These are phyloP conservation scores for Criorhina ranunculi DNA, from an alignment of 2,888 invertebrate genomes.

Conservation along the genomic window DNA sequence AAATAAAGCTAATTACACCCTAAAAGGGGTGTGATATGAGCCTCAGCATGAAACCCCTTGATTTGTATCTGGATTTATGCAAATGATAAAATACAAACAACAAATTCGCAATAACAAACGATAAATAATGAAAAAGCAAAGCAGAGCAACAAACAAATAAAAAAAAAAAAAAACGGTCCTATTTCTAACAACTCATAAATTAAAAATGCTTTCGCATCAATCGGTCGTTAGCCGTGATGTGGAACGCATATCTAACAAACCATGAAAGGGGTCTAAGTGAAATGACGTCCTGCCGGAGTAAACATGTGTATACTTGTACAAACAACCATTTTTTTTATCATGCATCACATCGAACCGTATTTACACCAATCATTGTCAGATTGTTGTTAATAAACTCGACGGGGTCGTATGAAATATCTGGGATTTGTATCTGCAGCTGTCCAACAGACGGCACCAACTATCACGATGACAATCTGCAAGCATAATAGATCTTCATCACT, in stretches of 20 bases:
- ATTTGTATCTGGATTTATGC: conserved; percentile 18
- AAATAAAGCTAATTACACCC: conserved; percentile 32
- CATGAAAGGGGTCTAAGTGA: conserved; percentile 21
- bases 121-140: conserved; percentile 39
- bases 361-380: conserved; percentile 34
- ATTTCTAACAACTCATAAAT: conserved; percentile 36
- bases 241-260: conserved; percentile 32
- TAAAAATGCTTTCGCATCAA: conserved; percentile 26
- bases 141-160: too few species aligned
- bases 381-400: conserved; percentile 10
- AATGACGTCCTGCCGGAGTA: neutral
- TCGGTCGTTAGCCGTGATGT: conserved; percentile 17
- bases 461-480: conserved; percentile 7
- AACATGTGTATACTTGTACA: neutral
- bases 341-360: conserved; percentile 8
- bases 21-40: neutral
- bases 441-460: neutral
- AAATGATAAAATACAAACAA: conserved; percentile 29
- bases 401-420: neutral
- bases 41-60: neutral
- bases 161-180: neutral
- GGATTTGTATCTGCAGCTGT: neutral
- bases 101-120: conserved; percentile 7
- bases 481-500: conserved; percentile 14
- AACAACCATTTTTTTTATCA: conserved; percentile 16